Evolutionary conservation across 1,140 invertebrate genomes (phyloP), one percentile per base, ranked within the genome.

Genomic region (Grapholita molesta): DNA sequence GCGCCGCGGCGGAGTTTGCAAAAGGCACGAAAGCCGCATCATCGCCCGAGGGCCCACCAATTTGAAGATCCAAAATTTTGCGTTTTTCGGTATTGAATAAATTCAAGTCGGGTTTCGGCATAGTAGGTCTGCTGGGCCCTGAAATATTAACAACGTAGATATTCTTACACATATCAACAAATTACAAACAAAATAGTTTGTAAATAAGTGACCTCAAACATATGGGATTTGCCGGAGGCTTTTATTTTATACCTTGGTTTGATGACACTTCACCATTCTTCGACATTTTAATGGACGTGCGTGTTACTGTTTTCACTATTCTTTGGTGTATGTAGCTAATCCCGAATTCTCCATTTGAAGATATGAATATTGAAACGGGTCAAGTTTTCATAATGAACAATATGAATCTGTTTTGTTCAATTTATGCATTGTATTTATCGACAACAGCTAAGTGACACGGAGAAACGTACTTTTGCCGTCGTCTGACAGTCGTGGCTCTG

Each of bases 191-290:
- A 52, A 15, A 24, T 25, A 9, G 15, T n/a, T 67, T 61, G 55
- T 61, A 61, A 61, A 61, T 25, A 61, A 61, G n/a, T 28, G 6
- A 21, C 7, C 24, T 38, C 38, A 5, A 42, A 23, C 55, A 61
- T 61, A 53, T 55, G 23, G 69, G 70, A 77, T 69, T 69, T 74
- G 72, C 68, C 66, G 66, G 64, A 70, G 68, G 66, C 65, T 67
- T n/a, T 48, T 48, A 30, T 28, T 78, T 84, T 23, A 18, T 90
- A 91, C 89, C 89, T 90, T 91, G 89, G 79, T 86, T 89, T 85
- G 89, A 87, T 79, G 89, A 86, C 80, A 91, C 79, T 82, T 91
- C 89, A 83, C 89, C 89, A 89, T 91, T 91, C 84, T 84, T 91
- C 84, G 89, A 91, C 89, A 91, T 91, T 86, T 89, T 88, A 80